Conservation (phyloP, 2,113 vertebrate species). For the Choloepus hoffmanni region DNA sequence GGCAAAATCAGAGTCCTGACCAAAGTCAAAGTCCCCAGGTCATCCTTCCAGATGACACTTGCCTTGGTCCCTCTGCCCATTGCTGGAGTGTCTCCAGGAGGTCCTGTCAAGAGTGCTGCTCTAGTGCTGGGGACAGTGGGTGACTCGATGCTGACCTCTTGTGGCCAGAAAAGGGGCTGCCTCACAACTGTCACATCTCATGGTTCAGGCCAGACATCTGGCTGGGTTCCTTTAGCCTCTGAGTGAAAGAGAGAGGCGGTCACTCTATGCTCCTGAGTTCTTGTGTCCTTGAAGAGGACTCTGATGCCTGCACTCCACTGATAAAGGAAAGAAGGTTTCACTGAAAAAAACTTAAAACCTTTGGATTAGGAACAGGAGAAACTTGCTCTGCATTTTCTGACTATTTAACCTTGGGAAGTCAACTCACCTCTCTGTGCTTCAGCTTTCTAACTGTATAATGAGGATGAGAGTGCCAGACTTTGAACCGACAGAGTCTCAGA, state of each 20-base stretch:
- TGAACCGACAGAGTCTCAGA: background rate
- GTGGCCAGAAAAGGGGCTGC: constrained; percentile 63
- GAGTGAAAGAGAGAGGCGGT: background rate
- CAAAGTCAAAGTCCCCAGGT: background rate
- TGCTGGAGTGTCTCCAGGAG: background rate
- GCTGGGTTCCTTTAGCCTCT: background rate
- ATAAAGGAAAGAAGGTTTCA: background rate
- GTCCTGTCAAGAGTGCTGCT: background rate
- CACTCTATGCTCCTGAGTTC: background rate
- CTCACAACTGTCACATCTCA: background rate
- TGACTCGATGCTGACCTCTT: constrained; percentile 76
- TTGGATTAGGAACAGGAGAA: background rate
- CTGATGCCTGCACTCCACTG: background rate
- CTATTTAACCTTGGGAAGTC: constrained; percentile 1
- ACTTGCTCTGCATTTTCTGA: background rate
- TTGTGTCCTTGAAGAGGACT: background rate
- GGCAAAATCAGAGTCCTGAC: background rate
- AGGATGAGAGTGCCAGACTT: background rate
- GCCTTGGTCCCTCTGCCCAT: background rate
- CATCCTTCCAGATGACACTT: constrained; percentile 21
- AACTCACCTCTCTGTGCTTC: background rate
- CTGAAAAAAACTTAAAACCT: background rate
- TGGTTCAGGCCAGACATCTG: background rate
- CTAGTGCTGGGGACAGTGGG: background rate
- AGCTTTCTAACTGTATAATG: background rate